These are phyloP conservation scores for Agapornis roseicollis DNA, from an alignment of 2,113 vertebrate genomes.

Conservation along the genomic window DNA sequence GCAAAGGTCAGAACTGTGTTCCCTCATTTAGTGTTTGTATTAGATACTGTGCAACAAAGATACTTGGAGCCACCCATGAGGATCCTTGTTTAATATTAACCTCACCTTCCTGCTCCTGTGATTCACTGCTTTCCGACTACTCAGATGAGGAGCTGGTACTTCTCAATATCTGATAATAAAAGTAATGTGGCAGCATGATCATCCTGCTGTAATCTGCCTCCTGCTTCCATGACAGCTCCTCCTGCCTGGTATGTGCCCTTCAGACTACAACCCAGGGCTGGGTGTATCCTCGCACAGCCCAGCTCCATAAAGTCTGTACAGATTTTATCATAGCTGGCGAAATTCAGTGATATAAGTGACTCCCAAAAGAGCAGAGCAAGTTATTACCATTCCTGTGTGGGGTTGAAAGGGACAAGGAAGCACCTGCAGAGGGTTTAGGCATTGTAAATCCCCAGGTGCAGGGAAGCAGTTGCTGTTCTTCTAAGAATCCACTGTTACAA, in stretches of 20 bases:
- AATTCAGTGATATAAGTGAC: fast-evolving
- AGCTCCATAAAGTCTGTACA: fast-evolving
- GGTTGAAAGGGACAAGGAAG: background rate
- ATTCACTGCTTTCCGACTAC: background rate
- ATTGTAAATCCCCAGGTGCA: background rate
- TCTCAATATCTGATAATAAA: background rate
- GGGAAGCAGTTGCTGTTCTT: background rate
- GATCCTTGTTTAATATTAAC: background rate
- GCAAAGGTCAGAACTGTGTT: background rate
- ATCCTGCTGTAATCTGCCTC: background rate
- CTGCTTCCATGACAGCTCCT: background rate
- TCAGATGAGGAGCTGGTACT: background rate
- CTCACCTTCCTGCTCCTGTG: background rate
- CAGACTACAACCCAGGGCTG: background rate
- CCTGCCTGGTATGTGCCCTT: fast-evolving
- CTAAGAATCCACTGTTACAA: background rate
- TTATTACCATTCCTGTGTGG: background rate
- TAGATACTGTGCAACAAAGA: background rate
- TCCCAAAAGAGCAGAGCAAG: background rate
- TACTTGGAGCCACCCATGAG: fast-evolving
- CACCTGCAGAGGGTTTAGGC: background rate
- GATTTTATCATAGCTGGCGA: background rate
- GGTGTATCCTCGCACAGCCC: background rate
- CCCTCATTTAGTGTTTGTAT: background rate
- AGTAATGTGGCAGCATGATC: background rate